These are phyloP conservation scores for Coccyzus lansbergi DNA, from an alignment of 2,797 vertebrate genomes.

Conservation along the genomic window DNA sequence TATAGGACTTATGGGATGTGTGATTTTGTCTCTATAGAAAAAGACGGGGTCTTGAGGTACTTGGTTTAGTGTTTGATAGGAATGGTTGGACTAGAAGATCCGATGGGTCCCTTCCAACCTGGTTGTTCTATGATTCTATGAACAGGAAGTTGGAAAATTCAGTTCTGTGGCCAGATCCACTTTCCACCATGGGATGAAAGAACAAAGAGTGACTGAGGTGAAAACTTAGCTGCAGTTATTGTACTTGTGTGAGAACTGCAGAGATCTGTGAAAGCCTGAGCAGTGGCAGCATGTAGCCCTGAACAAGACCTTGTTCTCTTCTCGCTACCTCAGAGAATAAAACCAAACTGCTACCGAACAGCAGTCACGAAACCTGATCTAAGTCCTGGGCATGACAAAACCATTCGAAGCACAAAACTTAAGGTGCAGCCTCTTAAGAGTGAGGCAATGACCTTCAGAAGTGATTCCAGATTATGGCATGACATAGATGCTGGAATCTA, in stretches of 20 bases:
- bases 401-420: background rate
- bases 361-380: background rate
- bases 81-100: no score
- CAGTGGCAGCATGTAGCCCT: background rate
- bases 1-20: background rate
- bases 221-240: background rate
- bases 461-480: background rate
- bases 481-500: background rate
- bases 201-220: background rate
- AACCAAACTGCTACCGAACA: background rate
- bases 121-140: no score
- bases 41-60: no score
- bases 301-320: conserved; percentile 13
- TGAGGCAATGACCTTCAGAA: background rate
- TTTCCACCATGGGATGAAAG: background rate
- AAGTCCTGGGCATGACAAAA: background rate
- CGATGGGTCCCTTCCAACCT: no score
- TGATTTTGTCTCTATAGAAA: background rate
- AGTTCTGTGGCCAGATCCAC: background rate
- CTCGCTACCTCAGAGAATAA: conserved; percentile 55
- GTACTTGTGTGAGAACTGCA: background rate
- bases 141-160: background rate
- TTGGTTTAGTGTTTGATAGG: no score
- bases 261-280: background rate
- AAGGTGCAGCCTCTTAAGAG: background rate